Conservation (phyloP, 1,140 invertebrate species). For the Trichomalopsis sarcophagae region DNA sequence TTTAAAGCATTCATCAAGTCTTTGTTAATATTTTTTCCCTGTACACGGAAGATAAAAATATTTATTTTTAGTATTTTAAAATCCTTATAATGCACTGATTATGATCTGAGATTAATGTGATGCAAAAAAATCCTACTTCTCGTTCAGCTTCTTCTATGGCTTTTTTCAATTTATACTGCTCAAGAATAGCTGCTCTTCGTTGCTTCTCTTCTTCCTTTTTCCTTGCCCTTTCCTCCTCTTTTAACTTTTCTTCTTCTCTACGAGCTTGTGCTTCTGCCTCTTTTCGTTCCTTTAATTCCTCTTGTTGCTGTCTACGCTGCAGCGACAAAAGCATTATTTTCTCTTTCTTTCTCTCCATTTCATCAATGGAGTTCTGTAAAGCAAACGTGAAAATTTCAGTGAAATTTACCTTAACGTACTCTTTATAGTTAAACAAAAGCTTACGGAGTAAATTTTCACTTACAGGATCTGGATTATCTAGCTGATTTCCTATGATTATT, state of each 20-base stretch:
- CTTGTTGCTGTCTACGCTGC: slow-evolving; percentile 90
- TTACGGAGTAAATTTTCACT: slow-evolving; percentile 59
- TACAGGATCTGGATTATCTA: slow-evolving; percentile 82
- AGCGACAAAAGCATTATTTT: slow-evolving; percentile 90
- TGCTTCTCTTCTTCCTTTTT: slow-evolving; percentile 95
- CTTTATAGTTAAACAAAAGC: background rate
- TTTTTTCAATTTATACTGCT: slow-evolving; percentile 96
- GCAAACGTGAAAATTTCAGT: slow-evolving; percentile 42
- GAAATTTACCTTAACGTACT: slow-evolving; percentile 37
- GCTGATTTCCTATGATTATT: slow-evolving; percentile 82
- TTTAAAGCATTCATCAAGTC: slow-evolving; percentile 82
- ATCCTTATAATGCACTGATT: background rate
- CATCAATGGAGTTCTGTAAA: slow-evolving; percentile 84
- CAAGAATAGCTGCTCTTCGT: slow-evolving; percentile 90
- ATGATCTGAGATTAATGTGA: background rate
- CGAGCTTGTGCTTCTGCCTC: slow-evolving; percentile 89
- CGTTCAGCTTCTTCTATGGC: slow-evolving; percentile 93
- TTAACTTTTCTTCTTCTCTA: slow-evolving; percentile 86
- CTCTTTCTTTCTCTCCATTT: slow-evolving; percentile 94
- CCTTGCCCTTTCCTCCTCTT: slow-evolving; percentile 88
- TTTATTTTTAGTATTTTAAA: slow-evolving; percentile 35
- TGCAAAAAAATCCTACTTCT: slow-evolving; percentile 78
- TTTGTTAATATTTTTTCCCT: slow-evolving; percentile 87
- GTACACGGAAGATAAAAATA: slow-evolving; percentile 54
- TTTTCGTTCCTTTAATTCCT: slow-evolving; percentile 88